Evolutionary conservation across 2,888 invertebrate genomes (phyloP), one percentile per base, ranked within the genome.

Genomic region (Drosophila siamana): DNA sequence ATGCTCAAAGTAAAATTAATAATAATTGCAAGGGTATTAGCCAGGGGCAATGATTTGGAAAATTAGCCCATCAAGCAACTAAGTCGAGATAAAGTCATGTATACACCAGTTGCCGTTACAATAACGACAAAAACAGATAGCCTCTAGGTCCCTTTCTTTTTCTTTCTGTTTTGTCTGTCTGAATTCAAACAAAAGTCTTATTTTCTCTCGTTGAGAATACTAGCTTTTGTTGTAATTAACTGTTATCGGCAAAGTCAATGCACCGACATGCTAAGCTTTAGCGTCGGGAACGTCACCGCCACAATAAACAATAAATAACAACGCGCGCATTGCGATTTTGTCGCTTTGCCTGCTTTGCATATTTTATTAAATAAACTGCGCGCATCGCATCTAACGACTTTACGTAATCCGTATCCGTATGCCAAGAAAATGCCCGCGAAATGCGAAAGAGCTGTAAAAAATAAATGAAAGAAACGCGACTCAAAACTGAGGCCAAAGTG

Each of bases 181-280:
- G 30, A 30, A 43, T 46, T 57, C 24, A 55, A 46, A 33, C 33
- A 43, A 22, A 43, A n/a, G 38, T 41, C n/a, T 13, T 4, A 44
- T 2, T 47, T 36, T 41, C 46, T 26, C 41, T 19, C 41, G 38
- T 44, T 30, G 55, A 11, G 24, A 13, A 7, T 16, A 43, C 47
- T 54, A 50, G 55, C 64, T 52, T 52, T 74, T 68, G 62, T 65
- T 74, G 69, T 74, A 54, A 74, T 65, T 65, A 74, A 74, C 61
- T 74, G 74, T 78, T 76, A 76, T 78, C 75, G 43, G 54, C 47
- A 66, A 70, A 69, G 82, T 87, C 82, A 87, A 87, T 70, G 88
- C 66, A 67, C 69, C 68, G 65, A 57, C 64, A 69, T 69, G 81
- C 64, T 68, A 69, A 76, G 51, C n/a, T n/a, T n/a, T n/a, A n/a